Conservation (phyloP, 1,140 invertebrate genomes). For the Melanaphis sacchari region DNA sequence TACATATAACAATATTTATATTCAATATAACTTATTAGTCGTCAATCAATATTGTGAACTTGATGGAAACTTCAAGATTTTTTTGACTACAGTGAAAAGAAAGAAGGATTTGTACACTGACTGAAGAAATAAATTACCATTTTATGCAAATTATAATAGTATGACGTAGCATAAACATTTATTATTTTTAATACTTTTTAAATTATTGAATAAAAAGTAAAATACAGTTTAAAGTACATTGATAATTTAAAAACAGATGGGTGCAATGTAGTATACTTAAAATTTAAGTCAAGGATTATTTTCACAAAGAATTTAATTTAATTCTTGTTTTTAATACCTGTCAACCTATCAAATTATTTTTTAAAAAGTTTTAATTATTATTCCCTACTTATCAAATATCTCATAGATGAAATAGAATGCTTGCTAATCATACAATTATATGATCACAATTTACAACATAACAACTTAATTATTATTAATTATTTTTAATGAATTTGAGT, state of each 20-base stretch:
- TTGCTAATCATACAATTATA: not conserved
- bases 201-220: slow-evolving; percentile 26
- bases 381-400: not conserved
- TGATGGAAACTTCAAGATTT: slow-evolving; percentile 44
- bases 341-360: not conserved
- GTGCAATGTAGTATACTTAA: not conserved
- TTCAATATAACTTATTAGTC: not conserved
- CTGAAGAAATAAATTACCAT: slow-evolving; percentile 46
- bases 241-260: not conserved
- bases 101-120: slow-evolving; percentile 42
- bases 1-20: not conserved
- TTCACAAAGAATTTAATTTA: not conserved
- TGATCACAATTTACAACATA: not conserved
- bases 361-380: not conserved
- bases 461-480: not conserved
- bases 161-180: not conserved
- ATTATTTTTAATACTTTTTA: slow-evolving; percentile 42
- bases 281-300: not conserved
- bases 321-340: not conserved
- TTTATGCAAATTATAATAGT: slow-evolving; percentile 40
- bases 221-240: not conserved
- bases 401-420: not conserved
- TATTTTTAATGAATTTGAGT: not conserved
- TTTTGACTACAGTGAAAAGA: slow-evolving; percentile 23
- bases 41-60: slow-evolving; percentile 48